These are phyloP conservation scores for Harmothoe impar DNA, from an alignment of 2,888 invertebrate genomes.

Conservation along the genomic window DNA sequence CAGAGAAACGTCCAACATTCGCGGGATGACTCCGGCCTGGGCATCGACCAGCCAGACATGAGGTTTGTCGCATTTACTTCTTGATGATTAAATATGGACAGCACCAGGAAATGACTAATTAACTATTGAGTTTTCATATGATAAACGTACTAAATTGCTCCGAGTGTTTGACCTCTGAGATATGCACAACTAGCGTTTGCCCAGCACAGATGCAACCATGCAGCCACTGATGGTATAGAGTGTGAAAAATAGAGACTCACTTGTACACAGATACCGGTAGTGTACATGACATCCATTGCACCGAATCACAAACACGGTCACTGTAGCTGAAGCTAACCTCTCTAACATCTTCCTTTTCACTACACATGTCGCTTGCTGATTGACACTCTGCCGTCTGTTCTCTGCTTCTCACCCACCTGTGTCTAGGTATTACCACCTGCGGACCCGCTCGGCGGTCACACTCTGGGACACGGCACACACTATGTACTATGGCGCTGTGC, in stretches of 20 bases:
- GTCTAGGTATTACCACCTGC: slow-evolving; percentile 22
- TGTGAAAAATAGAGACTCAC: too few relatives aligned
- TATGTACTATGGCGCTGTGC: not conserved
- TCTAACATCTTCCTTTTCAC: not conserved
- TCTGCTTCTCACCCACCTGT: not conserved
- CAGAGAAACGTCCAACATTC: slow-evolving; percentile 26
- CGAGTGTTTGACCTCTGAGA: too few relatives aligned
- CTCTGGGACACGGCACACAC: slow-evolving; percentile 45
- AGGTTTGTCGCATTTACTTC: slow-evolving; percentile 3
- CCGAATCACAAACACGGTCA: too few relatives aligned
- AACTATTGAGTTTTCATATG: too few relatives aligned
- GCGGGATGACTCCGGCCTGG: slow-evolving; percentile 63
- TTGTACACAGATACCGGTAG: too few relatives aligned
- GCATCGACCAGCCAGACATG: slow-evolving; percentile 62
- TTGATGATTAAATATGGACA: not conserved
- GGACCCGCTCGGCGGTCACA: slow-evolving; percentile 26
- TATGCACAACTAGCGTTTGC: too few relatives aligned
- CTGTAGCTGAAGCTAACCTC: too few relatives aligned
- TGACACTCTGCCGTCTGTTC: not conserved
- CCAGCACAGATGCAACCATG: too few relatives aligned
- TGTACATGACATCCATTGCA: too few relatives aligned
- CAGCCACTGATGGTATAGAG: too few relatives aligned
- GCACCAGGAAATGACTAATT: too few relatives aligned
- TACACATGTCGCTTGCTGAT: not conserved
- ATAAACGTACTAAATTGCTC: too few relatives aligned